Evolutionary conservation across 1,140 invertebrate species (phyloP).

Genomic region (Acromyrmex heyeri): DNA sequence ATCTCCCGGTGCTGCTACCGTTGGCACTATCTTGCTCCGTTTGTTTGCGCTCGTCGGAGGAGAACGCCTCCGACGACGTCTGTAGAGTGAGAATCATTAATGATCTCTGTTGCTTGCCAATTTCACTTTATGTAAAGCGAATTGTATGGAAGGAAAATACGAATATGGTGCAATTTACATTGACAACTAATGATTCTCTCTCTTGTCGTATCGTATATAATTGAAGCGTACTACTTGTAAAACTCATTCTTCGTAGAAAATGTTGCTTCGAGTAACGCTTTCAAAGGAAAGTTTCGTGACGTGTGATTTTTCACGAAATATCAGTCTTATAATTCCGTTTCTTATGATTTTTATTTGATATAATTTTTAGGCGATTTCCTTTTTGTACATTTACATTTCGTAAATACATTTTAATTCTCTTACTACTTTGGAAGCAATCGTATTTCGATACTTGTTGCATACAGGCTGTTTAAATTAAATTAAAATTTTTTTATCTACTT

Average conservation of each 20-base stretch:
- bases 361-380: background rate
- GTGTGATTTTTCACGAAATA: background rate
- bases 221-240: background rate
- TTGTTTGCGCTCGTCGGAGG: conserved; percentile 77
- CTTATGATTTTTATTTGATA: background rate
- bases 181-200: background rate
- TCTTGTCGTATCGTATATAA: background rate
- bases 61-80: conserved; percentile 51
- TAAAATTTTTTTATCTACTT: background rate
- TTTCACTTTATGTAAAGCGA: conserved; percentile 10
- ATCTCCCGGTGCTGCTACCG: conserved; percentile 84
- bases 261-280: background rate
- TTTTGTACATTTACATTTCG: background rate
- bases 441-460: background rate
- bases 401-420: background rate
- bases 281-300: background rate
- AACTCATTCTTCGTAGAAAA: background rate
- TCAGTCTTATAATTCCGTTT: background rate
- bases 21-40: conserved; percentile 80
- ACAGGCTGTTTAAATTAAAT: background rate
- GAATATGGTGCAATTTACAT: background rate
- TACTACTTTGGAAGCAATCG: background rate
- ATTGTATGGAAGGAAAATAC: background rate
- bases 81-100: conserved; percentile 55
- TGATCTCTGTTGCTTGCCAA: conserved; percentile 39